Base-by-base conservation (phyloP, 2,797 vertebrate species). In the Semaprochilodus insignis region DNA sequence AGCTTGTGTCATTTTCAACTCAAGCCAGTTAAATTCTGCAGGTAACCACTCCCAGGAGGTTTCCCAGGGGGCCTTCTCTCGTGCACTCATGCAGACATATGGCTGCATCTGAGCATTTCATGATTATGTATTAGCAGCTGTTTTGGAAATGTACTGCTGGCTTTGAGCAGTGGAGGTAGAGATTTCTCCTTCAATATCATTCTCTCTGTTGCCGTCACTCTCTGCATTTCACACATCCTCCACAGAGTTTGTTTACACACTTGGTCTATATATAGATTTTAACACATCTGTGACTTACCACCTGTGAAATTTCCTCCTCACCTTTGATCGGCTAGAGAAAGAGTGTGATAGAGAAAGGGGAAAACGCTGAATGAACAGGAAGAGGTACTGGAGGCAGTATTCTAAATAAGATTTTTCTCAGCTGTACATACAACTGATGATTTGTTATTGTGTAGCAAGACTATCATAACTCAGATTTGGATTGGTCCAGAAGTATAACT, bases 91-190 rank as follows among this genome's bases (percentile, higher is more conserved):
- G 69, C 31, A 79, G 31, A 70, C 44, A 36, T 74, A n/a, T 63
- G 55, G 74, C 17, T 60, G n/a, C 57, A 59, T 44, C 71, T 82
- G 74, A 82, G 52, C 73, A 82, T 63, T 27, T 72, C n/a, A n/a
- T 74, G 75, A 81, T 75, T 74, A 78, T 77, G 70, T 70, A 74
- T 71, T 74, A 85, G 67, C 80, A 81, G 79, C 74, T 81, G 75
- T 65, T 78, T 66, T 54, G 77, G 67, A 74, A 44, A 52, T 27
- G 60, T 36, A 54, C 62, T 40, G 60, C 27, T 44, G 72, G 79
- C 77, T 81, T 51, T 2, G 72, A 69, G 21, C 44, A 72, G n/a
- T 44, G 34, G 23, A 51, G 75, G 55, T 59, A 66, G 77, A 73
- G 79, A 81, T 81, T 81, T 57, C 36, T 27, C 54, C 34, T 1